A percentile compares a stretch with the other conserved stretches of the same genome.
These are phyloP conservation scores for Drosophila bocqueti DNA, from an alignment of 1,140 invertebrate species.

Conservation along the genomic window DNA sequence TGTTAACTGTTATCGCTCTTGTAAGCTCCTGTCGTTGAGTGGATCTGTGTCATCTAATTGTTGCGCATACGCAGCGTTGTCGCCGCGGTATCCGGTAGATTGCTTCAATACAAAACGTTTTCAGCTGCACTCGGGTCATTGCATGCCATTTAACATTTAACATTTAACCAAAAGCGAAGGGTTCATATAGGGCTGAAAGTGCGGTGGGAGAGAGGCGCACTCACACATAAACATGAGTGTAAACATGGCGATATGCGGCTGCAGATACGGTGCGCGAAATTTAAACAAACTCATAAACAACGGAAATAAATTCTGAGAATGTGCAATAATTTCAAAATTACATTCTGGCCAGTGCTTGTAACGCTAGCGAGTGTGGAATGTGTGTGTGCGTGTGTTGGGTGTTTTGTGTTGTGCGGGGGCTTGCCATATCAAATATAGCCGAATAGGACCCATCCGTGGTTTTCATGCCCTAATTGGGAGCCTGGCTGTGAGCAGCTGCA, in stretches of 20 bases:
- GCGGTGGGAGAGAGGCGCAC: not conserved
- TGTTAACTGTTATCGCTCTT: constrained; percentile 78
- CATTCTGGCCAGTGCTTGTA: constrained; percentile 20
- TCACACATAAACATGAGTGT: constrained; percentile 10
- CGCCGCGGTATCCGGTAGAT: not conserved
- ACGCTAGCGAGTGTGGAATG: constrained; percentile 1
- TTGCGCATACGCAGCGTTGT: constrained; percentile 55
- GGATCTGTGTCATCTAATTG: constrained; percentile 59
- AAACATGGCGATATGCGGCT: constrained; percentile 13
- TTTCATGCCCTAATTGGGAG: constrained; percentile 70
- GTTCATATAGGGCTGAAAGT: constrained; percentile 9
- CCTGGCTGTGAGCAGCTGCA: constrained; percentile 39
- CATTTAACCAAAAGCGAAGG: constrained; percentile 14
- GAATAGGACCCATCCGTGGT: constrained; percentile 44
- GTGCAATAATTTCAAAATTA: constrained; percentile 71
- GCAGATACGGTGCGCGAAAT: constrained; percentile 44
- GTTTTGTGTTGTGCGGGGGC: constrained; percentile 9
- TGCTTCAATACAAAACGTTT: constrained; percentile 54
- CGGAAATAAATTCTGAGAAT: constrained; percentile 72
- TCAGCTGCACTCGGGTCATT: constrained; percentile 26
- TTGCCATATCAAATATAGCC: constrained; percentile 40
- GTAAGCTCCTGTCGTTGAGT: constrained; percentile 74
- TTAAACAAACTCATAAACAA: constrained; percentile 67
- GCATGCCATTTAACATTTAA: constrained; percentile 42
- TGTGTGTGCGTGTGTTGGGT: constrained; percentile 7